Percentiles rank a stretch among this genome's conserved stretches.
phyloP scores from a whole-genome alignment of 2,113 vertebrate species.

The Amphiprion percula region DNA sequence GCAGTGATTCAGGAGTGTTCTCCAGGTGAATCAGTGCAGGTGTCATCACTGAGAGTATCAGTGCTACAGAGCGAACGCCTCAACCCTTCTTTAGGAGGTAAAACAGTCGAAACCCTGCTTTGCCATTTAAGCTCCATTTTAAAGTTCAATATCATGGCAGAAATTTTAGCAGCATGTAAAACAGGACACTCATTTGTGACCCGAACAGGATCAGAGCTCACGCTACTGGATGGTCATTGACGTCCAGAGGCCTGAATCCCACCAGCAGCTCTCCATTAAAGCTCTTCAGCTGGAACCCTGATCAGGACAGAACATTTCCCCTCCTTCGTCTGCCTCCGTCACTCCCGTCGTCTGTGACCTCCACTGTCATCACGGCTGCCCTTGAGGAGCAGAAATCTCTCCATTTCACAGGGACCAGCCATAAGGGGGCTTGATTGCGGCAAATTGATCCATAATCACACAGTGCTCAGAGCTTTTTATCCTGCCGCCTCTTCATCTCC shows the following conservation, averaged over 20 bases:
- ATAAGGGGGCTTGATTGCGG: slow-evolving; percentile 85
- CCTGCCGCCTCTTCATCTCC: slow-evolving; percentile 77
- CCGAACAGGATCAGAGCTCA: slow-evolving; percentile 26
- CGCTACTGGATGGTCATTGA: slow-evolving; percentile 44
- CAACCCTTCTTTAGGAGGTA: not conserved
- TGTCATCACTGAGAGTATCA: slow-evolving; percentile 10
- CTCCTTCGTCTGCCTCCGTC: slow-evolving; percentile 36
- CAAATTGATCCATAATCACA: slow-evolving; percentile 88
- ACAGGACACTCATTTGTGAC: slow-evolving; percentile 27
- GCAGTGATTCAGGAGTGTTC: not conserved
- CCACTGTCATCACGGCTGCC: slow-evolving; percentile 74
- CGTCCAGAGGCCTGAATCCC: slow-evolving; percentile 48
- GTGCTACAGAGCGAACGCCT: not conserved
- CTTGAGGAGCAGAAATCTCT: slow-evolving; percentile 83
- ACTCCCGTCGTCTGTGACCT: slow-evolving; percentile 77
- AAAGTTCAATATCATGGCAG: not conserved
- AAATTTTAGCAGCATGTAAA: not conserved
- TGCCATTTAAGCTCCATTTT: not conserved
- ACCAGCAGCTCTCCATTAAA: slow-evolving; percentile 62
- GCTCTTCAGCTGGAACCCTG: slow-evolving; percentile 60
- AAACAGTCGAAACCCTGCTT: not conserved
- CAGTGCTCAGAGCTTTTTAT: slow-evolving; percentile 82
- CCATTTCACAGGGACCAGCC: slow-evolving; percentile 79
- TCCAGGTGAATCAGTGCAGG: not conserved
- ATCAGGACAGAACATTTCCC: slow-evolving; percentile 46